Conservation (phyloP, 2,797 vertebrate species). For the Avahi laniger region DNA sequence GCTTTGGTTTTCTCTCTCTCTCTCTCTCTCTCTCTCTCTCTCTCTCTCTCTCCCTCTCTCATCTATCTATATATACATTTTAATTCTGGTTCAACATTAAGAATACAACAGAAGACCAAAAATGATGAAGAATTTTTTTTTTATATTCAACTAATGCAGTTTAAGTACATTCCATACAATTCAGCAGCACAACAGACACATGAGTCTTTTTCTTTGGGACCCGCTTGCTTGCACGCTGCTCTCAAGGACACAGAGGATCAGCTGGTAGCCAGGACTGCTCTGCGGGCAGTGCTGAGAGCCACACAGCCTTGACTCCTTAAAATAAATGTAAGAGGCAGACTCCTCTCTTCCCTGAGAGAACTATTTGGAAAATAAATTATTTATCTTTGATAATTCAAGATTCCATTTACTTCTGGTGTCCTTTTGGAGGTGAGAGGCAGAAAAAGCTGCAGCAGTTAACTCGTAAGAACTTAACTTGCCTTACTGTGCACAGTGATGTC, state of each 20-base stretch:
- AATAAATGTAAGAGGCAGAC: neutral
- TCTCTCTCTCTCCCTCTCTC: no score
- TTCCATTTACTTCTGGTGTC: neutral
- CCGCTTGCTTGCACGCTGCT: neutral
- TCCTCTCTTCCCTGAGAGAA: neutral
- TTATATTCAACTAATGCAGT: neutral
- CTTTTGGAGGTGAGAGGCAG: neutral
- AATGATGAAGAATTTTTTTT: neutral
- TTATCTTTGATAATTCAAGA: constrained; percentile 40
- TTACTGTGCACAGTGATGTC: neutral
- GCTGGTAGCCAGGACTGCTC: neutral
- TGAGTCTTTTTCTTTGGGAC: neutral
- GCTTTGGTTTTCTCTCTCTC: no score
- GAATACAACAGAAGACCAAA: neutral
- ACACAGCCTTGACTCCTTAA: neutral
- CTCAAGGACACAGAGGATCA: neutral
- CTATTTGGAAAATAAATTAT: constrained; percentile 22
- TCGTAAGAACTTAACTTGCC: neutral
- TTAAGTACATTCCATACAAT: neutral
- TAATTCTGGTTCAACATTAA: neutral
- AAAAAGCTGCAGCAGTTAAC: neutral
- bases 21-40: no score
- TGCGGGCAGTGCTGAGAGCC: neutral
- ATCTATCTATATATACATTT: no score
- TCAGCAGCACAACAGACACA: accelerated